Conservation (phyloP, 1,140 invertebrate genomes). For the Bombus vancouverensis region DNA sequence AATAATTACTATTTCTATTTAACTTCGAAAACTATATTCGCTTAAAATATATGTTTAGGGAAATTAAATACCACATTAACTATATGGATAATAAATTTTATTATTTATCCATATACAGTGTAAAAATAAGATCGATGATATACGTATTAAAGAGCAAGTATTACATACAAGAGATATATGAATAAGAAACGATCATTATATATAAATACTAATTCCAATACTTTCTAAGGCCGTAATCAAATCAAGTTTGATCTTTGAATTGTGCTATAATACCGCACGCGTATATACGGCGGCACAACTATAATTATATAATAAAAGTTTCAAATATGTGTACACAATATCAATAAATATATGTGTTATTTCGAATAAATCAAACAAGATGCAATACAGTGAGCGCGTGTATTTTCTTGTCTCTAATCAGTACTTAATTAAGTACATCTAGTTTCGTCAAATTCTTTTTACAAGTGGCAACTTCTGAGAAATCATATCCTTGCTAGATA, state of each 20-base stretch:
- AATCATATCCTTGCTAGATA: constrained; percentile 51
- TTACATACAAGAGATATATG: constrained; percentile 63
- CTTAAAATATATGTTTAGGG: not conserved
- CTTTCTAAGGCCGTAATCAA: constrained; percentile 64
- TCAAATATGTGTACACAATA: constrained; percentile 29
- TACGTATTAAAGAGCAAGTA: constrained; percentile 63
- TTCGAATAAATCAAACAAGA: constrained; percentile 38
- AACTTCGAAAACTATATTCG: not conserved
- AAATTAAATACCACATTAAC: not conserved
- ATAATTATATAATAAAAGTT: constrained; percentile 38
- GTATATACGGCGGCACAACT: constrained; percentile 14
- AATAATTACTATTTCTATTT: not conserved
- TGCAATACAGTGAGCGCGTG: constrained; percentile 27
- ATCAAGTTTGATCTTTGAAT: constrained; percentile 41
- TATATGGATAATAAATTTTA: constrained; percentile 65
- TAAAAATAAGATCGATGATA: constrained; percentile 67
- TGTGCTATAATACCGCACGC: constrained; percentile 8
- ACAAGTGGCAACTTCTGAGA: constrained; percentile 48
- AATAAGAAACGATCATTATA: constrained; percentile 52
- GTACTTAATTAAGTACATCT: constrained; percentile 34
- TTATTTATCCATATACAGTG: constrained; percentile 63
- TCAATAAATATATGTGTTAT: constrained; percentile 43
- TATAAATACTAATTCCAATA: constrained; percentile 60
- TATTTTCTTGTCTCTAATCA: constrained; percentile 33
- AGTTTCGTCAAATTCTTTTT: constrained; percentile 44